phyloP scores from a whole-genome alignment of 2,888 invertebrate genomes.

The Opisthograptis luteolata region DNA sequence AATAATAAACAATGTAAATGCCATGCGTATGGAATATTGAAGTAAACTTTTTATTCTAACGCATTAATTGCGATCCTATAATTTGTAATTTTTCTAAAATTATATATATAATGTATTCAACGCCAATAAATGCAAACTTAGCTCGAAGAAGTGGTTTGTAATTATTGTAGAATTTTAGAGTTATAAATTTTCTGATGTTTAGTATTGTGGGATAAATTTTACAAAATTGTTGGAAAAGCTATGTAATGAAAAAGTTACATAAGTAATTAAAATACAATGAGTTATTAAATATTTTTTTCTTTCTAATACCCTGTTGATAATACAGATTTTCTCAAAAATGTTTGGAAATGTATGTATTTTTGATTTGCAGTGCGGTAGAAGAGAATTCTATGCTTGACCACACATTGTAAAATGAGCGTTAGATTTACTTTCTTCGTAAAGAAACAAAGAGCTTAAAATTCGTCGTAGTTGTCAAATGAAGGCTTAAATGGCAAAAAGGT shows the following conservation, averaged over 20 bases:
- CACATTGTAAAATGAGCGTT: too few relatives aligned
- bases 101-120: conserved; percentile 40
- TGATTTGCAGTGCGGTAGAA: too few relatives aligned
- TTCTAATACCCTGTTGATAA: neutral
- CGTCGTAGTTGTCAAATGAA: too few relatives aligned
- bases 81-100: conserved; percentile 30
- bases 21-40: conserved; percentile 24
- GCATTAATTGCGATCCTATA: conserved; percentile 17
- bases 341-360: too few relatives aligned
- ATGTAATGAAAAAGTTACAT: conserved; percentile 60
- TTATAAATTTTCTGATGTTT: conserved; percentile 56
- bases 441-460: too few relatives aligned
- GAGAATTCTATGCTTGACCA: too few relatives aligned
- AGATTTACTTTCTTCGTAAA: too few relatives aligned
- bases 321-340: too few relatives aligned
- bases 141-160: conserved; percentile 47
- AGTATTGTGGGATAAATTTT: conserved; percentile 57
- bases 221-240: conserved; percentile 56
- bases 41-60: conserved; percentile 14
- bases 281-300: conserved; percentile 38
- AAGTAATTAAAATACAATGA: conserved; percentile 55
- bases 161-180: conserved; percentile 51
- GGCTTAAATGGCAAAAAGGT: too few relatives aligned
- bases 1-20: conserved; percentile 31
- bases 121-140: conserved; percentile 18